Percentiles rank a stretch among this genome's conserved stretches.
Evolutionary conservation across 2,113 vertebrate species (phyloP).

Genomic region (Otolemur garnettii): DNA sequence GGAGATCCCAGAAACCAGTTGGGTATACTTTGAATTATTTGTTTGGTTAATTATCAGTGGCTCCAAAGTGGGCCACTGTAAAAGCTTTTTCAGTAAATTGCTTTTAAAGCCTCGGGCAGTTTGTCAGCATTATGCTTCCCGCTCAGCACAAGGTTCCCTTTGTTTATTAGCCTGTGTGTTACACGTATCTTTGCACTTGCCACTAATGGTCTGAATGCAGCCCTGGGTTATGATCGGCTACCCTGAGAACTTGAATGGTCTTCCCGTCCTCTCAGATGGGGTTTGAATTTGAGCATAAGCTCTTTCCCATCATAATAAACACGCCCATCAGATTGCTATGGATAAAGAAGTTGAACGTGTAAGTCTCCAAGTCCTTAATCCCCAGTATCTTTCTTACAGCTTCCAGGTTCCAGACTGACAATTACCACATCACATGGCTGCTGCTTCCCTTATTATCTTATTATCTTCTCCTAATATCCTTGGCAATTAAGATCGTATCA

Average conservation of each 20-base stretch:
- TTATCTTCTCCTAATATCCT: conserved; percentile 71
- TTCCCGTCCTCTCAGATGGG: not conserved
- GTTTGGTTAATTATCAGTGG: conserved; percentile 84
- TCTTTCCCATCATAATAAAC: conserved; percentile 39
- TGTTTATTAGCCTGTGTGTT: conserved; percentile 75
- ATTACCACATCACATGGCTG: conserved; percentile 74
- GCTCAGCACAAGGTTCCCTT: conserved; percentile 80
- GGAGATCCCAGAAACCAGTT: conserved; percentile 77
- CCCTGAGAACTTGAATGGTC: conserved; percentile 14
- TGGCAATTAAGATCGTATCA: conserved; percentile 73
- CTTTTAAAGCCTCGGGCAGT: conserved; percentile 82
- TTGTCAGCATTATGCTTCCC: conserved; percentile 80
- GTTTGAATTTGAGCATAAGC: conserved; percentile 48
- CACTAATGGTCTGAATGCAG: conserved; percentile 18
- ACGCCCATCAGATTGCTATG: not conserved
- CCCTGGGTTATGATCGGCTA: not conserved
- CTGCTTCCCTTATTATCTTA: conserved; percentile 74
- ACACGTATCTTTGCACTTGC: conserved; percentile 69
- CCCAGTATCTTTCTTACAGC: conserved; percentile 59
- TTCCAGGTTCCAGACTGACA: conserved; percentile 65
- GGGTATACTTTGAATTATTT: conserved; percentile 83
- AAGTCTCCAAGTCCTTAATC: conserved; percentile 62
- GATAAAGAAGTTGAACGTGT: conserved; percentile 14
- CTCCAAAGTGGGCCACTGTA: conserved; percentile 81
- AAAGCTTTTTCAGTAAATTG: conserved; percentile 85